Evolutionary conservation across 1,140 invertebrate genomes (phyloP).

Genomic region (Meloidogyne exigua): DNA sequence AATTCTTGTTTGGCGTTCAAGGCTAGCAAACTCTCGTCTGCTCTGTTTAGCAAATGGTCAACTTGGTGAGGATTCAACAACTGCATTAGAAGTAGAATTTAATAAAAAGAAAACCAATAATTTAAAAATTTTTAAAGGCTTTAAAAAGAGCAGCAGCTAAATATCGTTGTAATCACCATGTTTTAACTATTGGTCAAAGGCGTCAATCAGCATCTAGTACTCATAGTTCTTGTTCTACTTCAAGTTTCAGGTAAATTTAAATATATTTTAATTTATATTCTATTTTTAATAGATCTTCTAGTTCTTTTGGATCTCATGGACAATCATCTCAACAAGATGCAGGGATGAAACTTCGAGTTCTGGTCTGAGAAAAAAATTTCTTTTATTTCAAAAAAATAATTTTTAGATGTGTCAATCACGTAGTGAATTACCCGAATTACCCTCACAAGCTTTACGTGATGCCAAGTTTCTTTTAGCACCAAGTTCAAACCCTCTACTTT

Average conservation of each 20-base stretch:
- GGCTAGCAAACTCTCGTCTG: constrained; percentile 42
- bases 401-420: constrained; percentile 55
- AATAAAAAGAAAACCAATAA: neutral
- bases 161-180: constrained; percentile 55
- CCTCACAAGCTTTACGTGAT: constrained; percentile 46
- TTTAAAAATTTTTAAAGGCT: neutral
- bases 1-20: constrained; percentile 48
- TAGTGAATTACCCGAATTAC: constrained; percentile 42
- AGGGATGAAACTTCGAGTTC: constrained; percentile 23
- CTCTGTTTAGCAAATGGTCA: constrained; percentile 48
- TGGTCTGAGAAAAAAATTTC: constrained; percentile 1
- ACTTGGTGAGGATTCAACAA: constrained; percentile 34
- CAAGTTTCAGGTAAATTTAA: constrained; percentile 29
- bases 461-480: constrained; percentile 42
- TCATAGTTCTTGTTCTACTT: constrained; percentile 28
- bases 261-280: neutral
- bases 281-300: constrained; percentile 12
- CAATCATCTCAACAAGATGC: constrained; percentile 14
- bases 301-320: neutral
- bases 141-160: constrained; percentile 48
- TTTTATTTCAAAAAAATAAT: neutral
- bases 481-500: constrained; percentile 47
- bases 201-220: constrained; percentile 27
- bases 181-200: constrained; percentile 41
- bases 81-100: constrained; percentile 43